Percentiles rank a stretch among this genome's conserved stretches.
phyloP scores from a whole-genome alignment of 2,113 vertebrate species.

The Perca fluviatilis region DNA sequence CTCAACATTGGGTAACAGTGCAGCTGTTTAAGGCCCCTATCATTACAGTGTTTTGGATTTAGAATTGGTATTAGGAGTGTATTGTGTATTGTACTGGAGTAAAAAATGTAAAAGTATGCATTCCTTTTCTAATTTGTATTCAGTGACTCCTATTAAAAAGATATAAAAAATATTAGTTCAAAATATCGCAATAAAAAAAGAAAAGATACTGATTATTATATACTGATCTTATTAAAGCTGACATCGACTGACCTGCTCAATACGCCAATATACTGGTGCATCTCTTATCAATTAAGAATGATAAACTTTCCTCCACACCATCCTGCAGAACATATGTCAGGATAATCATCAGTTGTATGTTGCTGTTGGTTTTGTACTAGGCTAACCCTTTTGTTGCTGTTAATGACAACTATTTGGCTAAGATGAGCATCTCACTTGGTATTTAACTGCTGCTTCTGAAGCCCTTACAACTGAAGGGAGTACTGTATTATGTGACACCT shows the following conservation, averaged over 20 bases:
- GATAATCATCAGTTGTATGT: background rate
- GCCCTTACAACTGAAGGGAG: background rate
- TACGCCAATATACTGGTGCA: background rate
- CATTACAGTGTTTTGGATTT: background rate
- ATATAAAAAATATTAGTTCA: background rate
- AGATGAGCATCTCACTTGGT: background rate
- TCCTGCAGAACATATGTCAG: background rate
- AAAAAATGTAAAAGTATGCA: background rate
- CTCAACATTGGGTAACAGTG: background rate
- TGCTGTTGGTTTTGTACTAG: background rate
- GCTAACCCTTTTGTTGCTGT: background rate
- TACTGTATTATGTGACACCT: background rate
- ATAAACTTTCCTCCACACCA: background rate
- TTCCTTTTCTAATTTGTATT: background rate
- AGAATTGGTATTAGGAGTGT: background rate
- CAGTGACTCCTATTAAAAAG: background rate
- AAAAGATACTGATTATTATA: background rate
- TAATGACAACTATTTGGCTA: background rate
- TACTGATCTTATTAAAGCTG: background rate
- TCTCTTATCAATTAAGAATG: background rate
- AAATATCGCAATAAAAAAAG: background rate
- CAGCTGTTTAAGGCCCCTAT: background rate
- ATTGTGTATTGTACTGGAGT: too few species aligned
- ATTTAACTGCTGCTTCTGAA: conserved; percentile 5
- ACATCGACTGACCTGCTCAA: background rate